Percentiles rank a stretch among this genome's conserved stretches.
These are phyloP conservation scores for Merluccius polli DNA, from an alignment of 2,797 vertebrate genomes.

Conservation along the genomic window DNA sequence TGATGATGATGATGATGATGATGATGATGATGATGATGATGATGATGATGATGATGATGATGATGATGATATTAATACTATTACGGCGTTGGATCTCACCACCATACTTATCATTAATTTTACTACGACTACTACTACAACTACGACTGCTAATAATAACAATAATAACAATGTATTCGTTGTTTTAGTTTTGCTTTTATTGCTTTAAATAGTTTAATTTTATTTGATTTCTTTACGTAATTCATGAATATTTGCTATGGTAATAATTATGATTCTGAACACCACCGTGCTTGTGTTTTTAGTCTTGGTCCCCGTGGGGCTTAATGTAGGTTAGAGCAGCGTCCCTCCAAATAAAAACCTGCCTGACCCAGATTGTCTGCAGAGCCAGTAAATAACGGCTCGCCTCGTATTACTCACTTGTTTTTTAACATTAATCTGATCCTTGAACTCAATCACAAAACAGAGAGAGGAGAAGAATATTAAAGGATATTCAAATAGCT, in stretches of 20 bases:
- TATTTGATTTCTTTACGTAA: background rate
- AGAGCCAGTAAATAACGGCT: constrained; percentile 54
- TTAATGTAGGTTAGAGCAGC: constrained; percentile 67
- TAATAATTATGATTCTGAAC: background rate
- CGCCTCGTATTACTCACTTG: constrained; percentile 47
- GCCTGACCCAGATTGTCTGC: constrained; percentile 70
- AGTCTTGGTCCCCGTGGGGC: constrained; percentile 18
- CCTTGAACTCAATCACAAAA: constrained; percentile 28
- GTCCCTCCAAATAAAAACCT: constrained; percentile 45
- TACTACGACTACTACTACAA: background rate
- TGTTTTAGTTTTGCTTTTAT: background rate
- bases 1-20: too few relatives aligned
- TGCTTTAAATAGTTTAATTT: background rate
- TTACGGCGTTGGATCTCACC: too few relatives aligned
- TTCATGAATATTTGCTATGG: background rate
- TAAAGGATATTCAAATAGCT: background rate
- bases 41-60: too few relatives aligned
- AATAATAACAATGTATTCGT: background rate
- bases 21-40: too few relatives aligned
- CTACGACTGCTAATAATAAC: background rate
- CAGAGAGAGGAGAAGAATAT: background rate
- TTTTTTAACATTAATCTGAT: constrained; percentile 62
- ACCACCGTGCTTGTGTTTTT: background rate
- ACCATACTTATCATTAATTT: too few relatives aligned
- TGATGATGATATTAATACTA: too few relatives aligned